phyloP scores from a whole-genome alignment of 2,797 vertebrate species.

The Stomatorhinus walkeri region DNA sequence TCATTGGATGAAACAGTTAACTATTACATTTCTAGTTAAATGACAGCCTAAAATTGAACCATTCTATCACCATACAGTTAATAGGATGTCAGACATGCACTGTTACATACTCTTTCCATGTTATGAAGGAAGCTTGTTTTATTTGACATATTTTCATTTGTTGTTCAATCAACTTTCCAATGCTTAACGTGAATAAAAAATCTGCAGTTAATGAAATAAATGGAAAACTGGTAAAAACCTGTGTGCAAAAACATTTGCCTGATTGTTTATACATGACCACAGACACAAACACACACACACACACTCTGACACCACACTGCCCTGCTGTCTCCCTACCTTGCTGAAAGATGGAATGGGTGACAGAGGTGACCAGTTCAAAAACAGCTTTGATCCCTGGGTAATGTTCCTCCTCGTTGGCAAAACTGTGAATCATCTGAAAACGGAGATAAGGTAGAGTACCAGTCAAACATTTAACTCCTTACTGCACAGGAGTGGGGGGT shows the following conservation, averaged over 20 bases:
- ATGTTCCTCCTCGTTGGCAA: slow-evolving; percentile 89
- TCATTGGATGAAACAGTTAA: background rate
- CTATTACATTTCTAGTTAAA: background rate
- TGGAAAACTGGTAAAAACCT: background rate
- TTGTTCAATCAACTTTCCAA: background rate
- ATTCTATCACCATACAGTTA: background rate
- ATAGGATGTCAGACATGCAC: background rate
- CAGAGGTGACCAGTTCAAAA: slow-evolving; percentile 93
- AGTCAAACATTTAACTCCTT: background rate
- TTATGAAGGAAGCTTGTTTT: background rate
- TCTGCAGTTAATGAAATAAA: background rate
- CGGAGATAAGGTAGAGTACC: background rate
- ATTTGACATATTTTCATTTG: background rate
- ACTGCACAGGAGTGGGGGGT: background rate
- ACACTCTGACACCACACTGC: background rate
- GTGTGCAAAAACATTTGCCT: background rate
- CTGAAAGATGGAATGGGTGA: slow-evolving; percentile 95
- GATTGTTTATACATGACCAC: background rate
- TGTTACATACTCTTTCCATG: background rate
- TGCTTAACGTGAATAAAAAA: background rate
- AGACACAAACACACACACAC: background rate
- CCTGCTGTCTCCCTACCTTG: slow-evolving; percentile 77
- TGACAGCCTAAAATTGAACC: background rate
- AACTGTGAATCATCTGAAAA: slow-evolving; percentile 93
- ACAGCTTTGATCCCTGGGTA: slow-evolving; percentile 94